Conservation (phyloP, 1,140 invertebrate species). For the Carcinoscorpius rotundicauda region DNA sequence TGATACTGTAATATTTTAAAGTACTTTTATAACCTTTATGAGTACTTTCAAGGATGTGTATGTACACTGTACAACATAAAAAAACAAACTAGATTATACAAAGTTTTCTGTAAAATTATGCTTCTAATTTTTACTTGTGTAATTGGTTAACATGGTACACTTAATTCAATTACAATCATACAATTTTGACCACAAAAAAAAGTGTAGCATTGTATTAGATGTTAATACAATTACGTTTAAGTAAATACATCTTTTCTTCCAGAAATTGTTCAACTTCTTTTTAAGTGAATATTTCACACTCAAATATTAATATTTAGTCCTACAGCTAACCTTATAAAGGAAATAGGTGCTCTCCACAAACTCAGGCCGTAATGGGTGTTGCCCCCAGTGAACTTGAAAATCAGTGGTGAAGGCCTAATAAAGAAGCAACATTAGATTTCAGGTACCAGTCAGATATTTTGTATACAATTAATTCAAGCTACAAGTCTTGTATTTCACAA, state of each 20-base stretch:
- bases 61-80: too few relatives aligned
- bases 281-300: neutral
- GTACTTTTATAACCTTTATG: too few relatives aligned
- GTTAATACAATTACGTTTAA: constrained; percentile 40
- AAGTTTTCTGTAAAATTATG: too few relatives aligned
- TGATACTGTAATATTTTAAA: too few relatives aligned
- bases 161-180: too few relatives aligned
- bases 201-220: constrained; percentile 51
- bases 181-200: constrained; percentile 63
- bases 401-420: constrained; percentile 77
- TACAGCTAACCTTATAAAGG: constrained; percentile 50
- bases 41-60: too few relatives aligned
- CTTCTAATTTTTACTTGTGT: too few relatives aligned
- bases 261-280: constrained; percentile 29
- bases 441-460: neutral
- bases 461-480: too few relatives aligned
- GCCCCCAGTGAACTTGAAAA: constrained; percentile 93
- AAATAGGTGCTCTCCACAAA: constrained; percentile 98
- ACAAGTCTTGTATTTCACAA: too few relatives aligned
- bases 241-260: constrained; percentile 91
- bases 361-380: constrained; percentile 91
- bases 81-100: too few relatives aligned
- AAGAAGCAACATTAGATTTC: neutral
- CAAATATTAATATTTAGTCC: constrained; percentile 6
- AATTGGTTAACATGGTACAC: too few relatives aligned